phyloP scores from a whole-genome alignment of 1,140 invertebrate species.

The Sipha flava region DNA sequence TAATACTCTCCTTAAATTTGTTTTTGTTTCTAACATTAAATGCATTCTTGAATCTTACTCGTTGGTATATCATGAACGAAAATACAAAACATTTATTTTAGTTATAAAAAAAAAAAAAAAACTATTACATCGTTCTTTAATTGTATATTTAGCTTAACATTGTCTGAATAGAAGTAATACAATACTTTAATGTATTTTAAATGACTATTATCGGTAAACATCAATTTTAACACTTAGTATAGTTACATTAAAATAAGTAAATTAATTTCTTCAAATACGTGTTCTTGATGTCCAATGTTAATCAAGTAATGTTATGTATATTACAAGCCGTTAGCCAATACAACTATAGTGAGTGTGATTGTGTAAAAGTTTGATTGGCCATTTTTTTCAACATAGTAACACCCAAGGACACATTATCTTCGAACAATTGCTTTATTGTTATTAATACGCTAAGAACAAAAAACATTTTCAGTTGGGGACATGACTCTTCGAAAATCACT shows the following conservation, averaged over 20 bases:
- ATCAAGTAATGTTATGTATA: background rate
- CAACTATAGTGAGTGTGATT: background rate
- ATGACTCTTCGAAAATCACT: background rate
- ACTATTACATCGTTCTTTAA: no score
- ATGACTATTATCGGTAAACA: no score
- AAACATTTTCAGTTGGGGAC: background rate
- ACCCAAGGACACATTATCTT: background rate
- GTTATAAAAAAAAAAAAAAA: no score
- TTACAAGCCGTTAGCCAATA: background rate
- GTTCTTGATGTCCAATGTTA: background rate
- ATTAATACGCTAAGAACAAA: background rate
- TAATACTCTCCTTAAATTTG: background rate
- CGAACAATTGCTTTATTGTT: conserved; percentile 5
- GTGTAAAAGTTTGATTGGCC: background rate
- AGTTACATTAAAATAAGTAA: background rate
- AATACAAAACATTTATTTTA: no score
- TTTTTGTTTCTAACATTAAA: background rate
- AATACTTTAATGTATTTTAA: no score
- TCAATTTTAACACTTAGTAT: background rate
- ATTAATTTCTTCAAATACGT: background rate
- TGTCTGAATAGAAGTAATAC: no score
- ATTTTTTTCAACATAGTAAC: background rate
- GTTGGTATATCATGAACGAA: no score
- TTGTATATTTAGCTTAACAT: no score
- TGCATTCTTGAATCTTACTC: background rate